Evolutionary conservation across 2,888 invertebrate genomes (phyloP), one percentile per base, ranked within the genome.

Genomic region (Acleris sparsana): DNA sequence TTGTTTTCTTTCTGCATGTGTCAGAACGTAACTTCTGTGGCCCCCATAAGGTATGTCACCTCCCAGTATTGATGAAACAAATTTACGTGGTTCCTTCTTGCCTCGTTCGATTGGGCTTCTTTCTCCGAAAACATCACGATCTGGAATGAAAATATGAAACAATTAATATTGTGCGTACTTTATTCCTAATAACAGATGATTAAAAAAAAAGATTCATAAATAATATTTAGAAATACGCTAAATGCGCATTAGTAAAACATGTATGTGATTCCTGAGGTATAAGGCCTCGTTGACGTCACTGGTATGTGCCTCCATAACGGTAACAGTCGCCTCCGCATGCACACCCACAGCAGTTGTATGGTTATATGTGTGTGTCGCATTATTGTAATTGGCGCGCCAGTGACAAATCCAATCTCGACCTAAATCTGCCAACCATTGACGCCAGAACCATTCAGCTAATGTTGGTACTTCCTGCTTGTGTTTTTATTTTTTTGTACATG

Each of bases 21-120:
- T 97, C n/a, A 96, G 90, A 3, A 97, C 95, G 81, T 96, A 95
- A 53, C 95, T 95, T 75, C 95, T 93, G 70, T 92, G 92, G 75
- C 96, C 96, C n/a, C 96, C 96, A 75, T 97, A 97, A 5, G 97
- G 97, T 52, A 96, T 94, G 77, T 96, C 96, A 20, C 96, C 97
- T 33, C 97, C 97, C 39, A 96, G 93, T 76, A 96, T 96, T 20
- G 96, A 96, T 22, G 96, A 96, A 70, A 96, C 95, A 80, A 97
- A 97, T 71, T 96, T 93, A 77, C 93, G 85, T 53, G 92, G 93
- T 86, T 93, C 93, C 82, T 91, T 91, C 69, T 84, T 83, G 46
- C 83, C 83, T 73, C 87, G 84, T 43, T 92, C 90, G 72, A 82
- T 80, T 69, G 79, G 63, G 64, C 75, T 80, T 71, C 78, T 86